Base-by-base conservation (phyloP, 2,888 invertebrate genomes). In the Choristoneura rosaceana region DNA sequence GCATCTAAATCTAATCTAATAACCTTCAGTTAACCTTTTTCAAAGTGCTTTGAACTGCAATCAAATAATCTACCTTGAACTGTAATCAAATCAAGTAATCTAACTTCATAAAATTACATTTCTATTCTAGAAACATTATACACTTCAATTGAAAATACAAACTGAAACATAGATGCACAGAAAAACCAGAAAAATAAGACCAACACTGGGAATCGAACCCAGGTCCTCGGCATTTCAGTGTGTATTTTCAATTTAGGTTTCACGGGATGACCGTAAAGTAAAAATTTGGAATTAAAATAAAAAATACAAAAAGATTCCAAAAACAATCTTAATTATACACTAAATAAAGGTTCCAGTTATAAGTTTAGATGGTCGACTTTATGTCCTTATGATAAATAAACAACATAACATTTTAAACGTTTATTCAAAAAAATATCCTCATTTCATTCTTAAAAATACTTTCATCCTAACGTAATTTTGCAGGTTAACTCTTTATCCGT, bases 401-500 rank as follows among this genome's bases (percentile, higher is more conserved):
- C 64, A 75, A 74, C 71, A 71, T 69, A 76, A 76, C 75, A 77
- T 74, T 69, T 74, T 74, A 70, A 75, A 74, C 78, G 77, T 69
- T 77, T 80, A 78, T 81, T 78, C 76, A 77, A 78, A 77, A 74
- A 79, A 79, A 79, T 75, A 78, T 78, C 76, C 71, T 73, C 58
- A 77, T 76, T 78, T 79, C 77, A 78, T 78, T 79, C 74, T 71
- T 62, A 71, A 55, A 47, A 7, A 63, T 66, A 70, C 60, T 17
- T 12, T 71, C 25, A 73, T 64, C 85, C 86, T 83, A 92, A 83
- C 63, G 84, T 81, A 73, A 93, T 84, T 85, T 89, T 92, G 85
- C 94, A 93, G 17, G 89, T 83, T 69, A 94, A 71, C 75, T 92
- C 91, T 45, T 87, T 85, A 14, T 93, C 93, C 0, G 90, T 90